Base-by-base conservation (phyloP, 2,797 vertebrate genomes). In the Caiman crocodilus region DNA sequence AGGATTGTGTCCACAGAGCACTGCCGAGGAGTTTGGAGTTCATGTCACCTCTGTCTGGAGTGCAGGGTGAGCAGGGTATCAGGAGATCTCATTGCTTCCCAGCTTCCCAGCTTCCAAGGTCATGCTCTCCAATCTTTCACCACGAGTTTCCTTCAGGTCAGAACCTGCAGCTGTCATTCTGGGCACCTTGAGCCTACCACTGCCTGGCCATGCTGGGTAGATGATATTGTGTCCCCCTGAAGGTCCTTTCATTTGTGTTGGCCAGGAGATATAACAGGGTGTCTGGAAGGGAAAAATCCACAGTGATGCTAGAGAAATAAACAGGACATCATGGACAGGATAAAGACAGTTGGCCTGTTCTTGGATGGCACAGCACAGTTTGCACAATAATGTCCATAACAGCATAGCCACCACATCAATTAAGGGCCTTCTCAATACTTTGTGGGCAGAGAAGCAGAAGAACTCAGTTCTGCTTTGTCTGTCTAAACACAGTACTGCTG, bases 261-360 rank as follows among this genome's bases (percentile, higher is more conserved):
- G 55, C 2, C 80, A 87, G 20, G 85, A 3, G 9, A 10, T 28
- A 30, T 12, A 58, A 12, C 64, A 81, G 9, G 80, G n/a, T 67
- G 6, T 9, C 18, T 79, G 56, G 4, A 76, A 61, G 93, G 69
- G 25, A 14, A 1, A n/a, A 63, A 69, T 17, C 20, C 16, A 65
- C 18, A n/a, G 28, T 7, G 28, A 65, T 26, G 28, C 64, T 17
- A 17, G 74, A 16, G 15, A 71, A 42, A 8, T 84, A 82, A 87
- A 17, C 13, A 65, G 35, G 3, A 85, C 3, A 59, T 11, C 0
- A 0, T 28, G 61, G 50, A 42, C 58, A 84, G 56, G 85, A 57
- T 8, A 26, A 61, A 73, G 35, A 2, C n/a, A 82, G 13, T 23
- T 58, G 30, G 12, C 28, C 63, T 57, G 18, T 28, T 8, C 58